phyloP scores from a whole-genome alignment of 1,140 invertebrate species.

The Sarcophaga bullata region DNA sequence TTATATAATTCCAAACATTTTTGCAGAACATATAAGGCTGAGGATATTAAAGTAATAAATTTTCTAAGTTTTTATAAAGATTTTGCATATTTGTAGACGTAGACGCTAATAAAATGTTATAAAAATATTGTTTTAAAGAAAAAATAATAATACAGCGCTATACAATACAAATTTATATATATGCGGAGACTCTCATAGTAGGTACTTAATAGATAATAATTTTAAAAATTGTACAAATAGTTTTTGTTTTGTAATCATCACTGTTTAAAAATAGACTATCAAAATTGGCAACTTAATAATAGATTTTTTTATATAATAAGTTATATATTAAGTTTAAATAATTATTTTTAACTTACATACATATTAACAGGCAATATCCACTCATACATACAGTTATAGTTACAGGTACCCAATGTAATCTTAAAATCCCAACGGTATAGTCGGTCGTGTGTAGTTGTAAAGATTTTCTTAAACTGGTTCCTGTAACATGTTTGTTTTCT shows the following conservation, averaged over 20 bases:
- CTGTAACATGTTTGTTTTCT: neutral
- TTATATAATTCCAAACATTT: too few species aligned
- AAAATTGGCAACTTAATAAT: constrained; percentile 34
- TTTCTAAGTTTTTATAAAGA: too few species aligned
- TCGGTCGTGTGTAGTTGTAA: neutral
- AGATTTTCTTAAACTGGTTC: neutral
- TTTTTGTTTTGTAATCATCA: neutral
- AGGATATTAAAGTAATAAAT: too few species aligned
- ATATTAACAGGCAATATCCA: constrained; percentile 13
- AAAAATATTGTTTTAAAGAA: too few species aligned
- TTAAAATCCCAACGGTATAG: neutral
- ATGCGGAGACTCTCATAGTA: neutral
- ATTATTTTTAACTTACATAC: constrained; percentile 28
- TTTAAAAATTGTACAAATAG: neutral
- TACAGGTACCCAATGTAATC: neutral
- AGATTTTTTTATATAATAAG: neutral
- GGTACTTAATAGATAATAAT: neutral
- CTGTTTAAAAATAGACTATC: constrained; percentile 20
- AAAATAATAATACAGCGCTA: too few species aligned
- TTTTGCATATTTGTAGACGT: too few species aligned
- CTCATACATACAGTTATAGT: neutral
- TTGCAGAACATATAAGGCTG: too few species aligned
- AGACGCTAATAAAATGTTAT: too few species aligned
- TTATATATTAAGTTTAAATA: neutral
- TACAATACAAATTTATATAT: neutral